Evolutionary conservation across 2,797 vertebrate species (phyloP), one percentile per base, ranked within the genome.

Genomic region (Myoxocephalus aenaeus): DNA sequence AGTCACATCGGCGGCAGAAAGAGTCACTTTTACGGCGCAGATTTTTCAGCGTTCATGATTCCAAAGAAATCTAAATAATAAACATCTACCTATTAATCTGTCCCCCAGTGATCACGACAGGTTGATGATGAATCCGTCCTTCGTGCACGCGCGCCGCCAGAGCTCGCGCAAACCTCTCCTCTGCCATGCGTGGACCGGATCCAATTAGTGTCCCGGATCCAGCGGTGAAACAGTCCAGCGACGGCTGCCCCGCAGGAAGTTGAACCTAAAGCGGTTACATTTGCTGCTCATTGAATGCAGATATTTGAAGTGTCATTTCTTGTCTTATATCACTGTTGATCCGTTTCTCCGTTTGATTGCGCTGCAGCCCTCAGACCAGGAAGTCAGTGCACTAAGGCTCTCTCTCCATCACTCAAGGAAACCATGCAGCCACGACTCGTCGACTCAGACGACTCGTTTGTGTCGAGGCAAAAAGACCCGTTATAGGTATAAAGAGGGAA

Each of bases 21-120:
- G 18, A 51, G 29, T 12, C 12, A 2, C 1, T 78, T 53, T 81
- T 78, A 77, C 12, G 62, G 62, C 75, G 53, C 34, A 34, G 40
- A 68, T 25, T 32, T 32, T 51, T 0, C 15, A 40, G 50, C 29
- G 27, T 7, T 12, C 1, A 57, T 75, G 8, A 36, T 48, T 56
- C 7, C 48, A n/a, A 51, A n/a, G 8, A 22, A n/a, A n/a, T 10
- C 4, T 1, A 46, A 46, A 6, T 44, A 44, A 2, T 57, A 65
- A 29, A 32, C 27, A 70, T 20, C 17, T 18, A 8, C 20, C 2
- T 17, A 5, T 53, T 7, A 1, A 57, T 67, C 54, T 64, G 22
- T 40, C 62, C 40, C 12, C 11, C 40, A 42, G 3, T 15, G 13
- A 42, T 15, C 40, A 5, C 3, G n/a, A 46, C 4, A 17, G 51